Base-by-base conservation (phyloP, 2,888 invertebrate genomes). In the Phlogophora meticulosa region DNA sequence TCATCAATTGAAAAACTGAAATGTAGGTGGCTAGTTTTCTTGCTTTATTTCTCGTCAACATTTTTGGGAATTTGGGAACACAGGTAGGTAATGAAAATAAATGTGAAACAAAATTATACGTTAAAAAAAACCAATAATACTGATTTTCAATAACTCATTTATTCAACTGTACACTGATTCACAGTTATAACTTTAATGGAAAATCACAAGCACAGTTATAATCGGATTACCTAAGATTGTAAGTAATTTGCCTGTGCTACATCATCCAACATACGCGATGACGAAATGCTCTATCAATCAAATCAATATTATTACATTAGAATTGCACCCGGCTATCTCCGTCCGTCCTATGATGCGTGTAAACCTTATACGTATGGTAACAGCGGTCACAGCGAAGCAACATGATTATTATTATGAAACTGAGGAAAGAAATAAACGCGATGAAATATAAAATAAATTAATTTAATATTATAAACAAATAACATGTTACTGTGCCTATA, bases 91-190 rank as follows among this genome's bases (percentile, higher is more conserved):
- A 34, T n/a, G 55, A 53, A n/a, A 53, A 36, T 24, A 55, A 55
- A 32, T 2, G 10, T 4, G 4, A 24, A 51, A 32, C 0, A 36
- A 46, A 17, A 61, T 42, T 64, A 11, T n/a, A 48, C 28, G 28
- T 28, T 28, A 57, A 43, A 65, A 77, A 79, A 67, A n/a, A 20
- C 36, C 45, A 57, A 28, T 22, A 49, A 46, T 63, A 62, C 56
- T 57, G 86, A 90, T 91, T 92, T 93, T 92, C 83, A 88, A 89
- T 92, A 95, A 93, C 91, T 94, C 92, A 91, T 95, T 95, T 95
- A 95, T 94, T 95, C 91, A 94, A 94, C 95, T 94, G 94, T 94
- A 94, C 94, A 95, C 88, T 90, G 93, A 93, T 93, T 93, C 89
- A 92, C 93, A 94, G 92, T 91, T 88, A 87, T 84, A 88, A 86